phyloP scores from a whole-genome alignment of 2,113 vertebrate species.

The Lepisosteus oculatus region DNA sequence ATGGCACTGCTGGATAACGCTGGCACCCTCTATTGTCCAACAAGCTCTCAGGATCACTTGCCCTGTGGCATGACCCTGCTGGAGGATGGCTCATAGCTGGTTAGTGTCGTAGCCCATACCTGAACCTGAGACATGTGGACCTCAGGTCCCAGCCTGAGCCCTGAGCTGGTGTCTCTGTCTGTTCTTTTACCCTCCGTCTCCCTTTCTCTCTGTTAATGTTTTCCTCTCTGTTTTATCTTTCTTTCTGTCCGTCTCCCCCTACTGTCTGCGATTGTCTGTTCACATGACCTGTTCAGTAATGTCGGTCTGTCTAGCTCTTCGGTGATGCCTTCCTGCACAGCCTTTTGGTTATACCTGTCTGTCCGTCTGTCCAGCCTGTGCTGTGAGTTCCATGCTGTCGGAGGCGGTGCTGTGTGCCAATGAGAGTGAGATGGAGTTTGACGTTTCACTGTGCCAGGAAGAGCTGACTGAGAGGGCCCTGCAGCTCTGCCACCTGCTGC shows the following conservation, averaged over 20 bases:
- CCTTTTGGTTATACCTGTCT: not conserved
- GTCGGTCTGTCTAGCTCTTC: too few relatives aligned
- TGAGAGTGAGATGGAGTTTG: slow-evolving; percentile 42
- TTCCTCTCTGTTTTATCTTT: not conserved
- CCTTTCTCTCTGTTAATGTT: not conserved
- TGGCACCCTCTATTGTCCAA: too few relatives aligned
- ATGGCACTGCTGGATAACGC: too few relatives aligned
- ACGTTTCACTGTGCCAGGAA: slow-evolving; percentile 66
- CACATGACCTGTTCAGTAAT: too few relatives aligned
- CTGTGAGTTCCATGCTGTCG: slow-evolving; percentile 71
- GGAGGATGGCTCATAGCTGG: too few relatives aligned
- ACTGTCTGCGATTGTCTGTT: not conserved
- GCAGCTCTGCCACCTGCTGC: slow-evolving; percentile 77
- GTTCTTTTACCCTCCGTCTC: not conserved
- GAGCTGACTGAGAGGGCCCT: slow-evolving; percentile 73
- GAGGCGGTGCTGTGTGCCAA: slow-evolving; percentile 39
- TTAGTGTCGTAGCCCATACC: too few relatives aligned
- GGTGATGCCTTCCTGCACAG: too few relatives aligned
- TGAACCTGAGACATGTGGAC: too few relatives aligned
- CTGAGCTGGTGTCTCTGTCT: too few relatives aligned
- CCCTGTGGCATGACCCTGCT: too few relatives aligned
- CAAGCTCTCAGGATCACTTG: too few relatives aligned
- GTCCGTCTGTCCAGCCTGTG: slow-evolving; percentile 68
- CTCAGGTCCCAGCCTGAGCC: too few relatives aligned
- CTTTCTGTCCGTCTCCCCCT: not conserved